Base-by-base conservation (phyloP, 2,797 vertebrate species). In the Melanotaenia parkinsoni region DNA sequence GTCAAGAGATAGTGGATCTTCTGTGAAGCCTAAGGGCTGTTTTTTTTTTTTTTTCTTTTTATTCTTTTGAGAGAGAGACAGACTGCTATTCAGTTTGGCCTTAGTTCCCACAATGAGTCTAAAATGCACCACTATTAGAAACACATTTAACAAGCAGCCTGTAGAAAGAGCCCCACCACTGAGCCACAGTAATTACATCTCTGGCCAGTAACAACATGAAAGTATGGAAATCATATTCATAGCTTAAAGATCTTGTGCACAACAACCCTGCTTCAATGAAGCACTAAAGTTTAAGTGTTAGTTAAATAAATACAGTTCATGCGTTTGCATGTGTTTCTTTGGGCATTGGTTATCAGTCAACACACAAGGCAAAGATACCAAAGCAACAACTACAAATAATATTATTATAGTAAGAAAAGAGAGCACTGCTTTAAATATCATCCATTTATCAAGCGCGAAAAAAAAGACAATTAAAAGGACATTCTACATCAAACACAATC, bases 1-100 rank as follows among this genome's bases (percentile, higher is more conserved):
- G 89, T 86, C 77, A 81, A 77, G 76, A 89, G 89, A 88, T 76
- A 89, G 85, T 71, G 72, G 57, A 69, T 82, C 75, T 74, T 90
- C 67, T 80, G 67, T 85, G 56, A 72, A 67, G 60, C 73, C 68
- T 33, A n/a, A 38, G 69, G 59, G 67, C 28, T 60, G n/a, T 5
- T 54, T 45, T 71, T 18, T 43, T 40, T 9, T 35, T 4, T 58
- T 67, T 45, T 45, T 18, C 4, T 30, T 30, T 30, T 30, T 30
- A 4, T 30, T 30, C 4, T 50, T 20, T 58, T 64, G 69, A 69
- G 2, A 75, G 33, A 60, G 43, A 67, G 67, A 90, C 77, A 84
- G 77, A 74, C 79, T 60, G 66, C 67, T 78, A 61, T 87, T 92
- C 69, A 85, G 66, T 40, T 71, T 77, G 70, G 66, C 63, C 58